Evolutionary conservation across 2,888 invertebrate species (phyloP).

Genomic region (Pseudoips prasinana): DNA sequence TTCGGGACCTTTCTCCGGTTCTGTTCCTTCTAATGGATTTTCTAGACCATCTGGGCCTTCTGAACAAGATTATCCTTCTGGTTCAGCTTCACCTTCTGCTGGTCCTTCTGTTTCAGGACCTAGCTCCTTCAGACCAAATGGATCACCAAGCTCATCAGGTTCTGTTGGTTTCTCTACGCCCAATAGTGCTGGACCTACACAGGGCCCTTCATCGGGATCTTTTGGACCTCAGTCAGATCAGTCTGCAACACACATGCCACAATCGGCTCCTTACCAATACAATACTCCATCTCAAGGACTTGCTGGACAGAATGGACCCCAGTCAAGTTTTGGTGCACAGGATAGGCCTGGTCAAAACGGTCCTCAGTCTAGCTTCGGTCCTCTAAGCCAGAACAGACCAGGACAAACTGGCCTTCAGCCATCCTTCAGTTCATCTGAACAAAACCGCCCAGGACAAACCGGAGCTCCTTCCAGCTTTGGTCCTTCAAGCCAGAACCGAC

Average conservation of each 20-base stretch:
- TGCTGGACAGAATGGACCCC: conserved; percentile 8
- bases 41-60: conserved; percentile 15
- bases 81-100: conserved; percentile 3
- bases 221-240: conserved; percentile 17
- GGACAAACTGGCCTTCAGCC: conserved; percentile 13
- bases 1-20: conserved; percentile 7
- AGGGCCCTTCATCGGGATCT: conserved; percentile 6
- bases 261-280: conserved; percentile 42
- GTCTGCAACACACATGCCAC: conserved; percentile 21
- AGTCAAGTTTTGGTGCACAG: conserved; percentile 3
- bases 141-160: conserved; percentile 1
- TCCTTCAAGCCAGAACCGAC: conserved; percentile 10
- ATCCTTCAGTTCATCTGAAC: conserved; percentile 9
- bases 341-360: conserved; percentile 4
- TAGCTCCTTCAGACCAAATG: conserved; percentile 3
- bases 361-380: conserved; percentile 6
- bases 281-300: conserved; percentile 29
- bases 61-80: conserved; percentile 20
- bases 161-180: conserved; percentile 10
- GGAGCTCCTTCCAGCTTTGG: conserved; percentile 14
- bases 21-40: conserved; percentile 21
- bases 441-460: conserved; percentile 13
- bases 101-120: not conserved
- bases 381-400: conserved; percentile 4
- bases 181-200: conserved; percentile 1